Base-by-base conservation (phyloP, 2,888 invertebrate species). In the Dryobota labecula region DNA sequence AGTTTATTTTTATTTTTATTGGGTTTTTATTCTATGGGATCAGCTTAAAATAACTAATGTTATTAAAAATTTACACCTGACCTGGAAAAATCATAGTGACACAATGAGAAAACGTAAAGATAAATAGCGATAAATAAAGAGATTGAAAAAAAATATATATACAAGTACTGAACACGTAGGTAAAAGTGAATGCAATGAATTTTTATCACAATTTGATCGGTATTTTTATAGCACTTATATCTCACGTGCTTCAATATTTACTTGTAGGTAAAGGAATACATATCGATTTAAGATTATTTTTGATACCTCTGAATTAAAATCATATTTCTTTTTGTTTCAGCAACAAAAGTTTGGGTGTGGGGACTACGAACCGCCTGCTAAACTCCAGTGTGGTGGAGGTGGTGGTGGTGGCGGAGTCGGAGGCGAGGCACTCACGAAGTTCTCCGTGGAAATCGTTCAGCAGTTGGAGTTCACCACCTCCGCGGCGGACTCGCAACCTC, bases 371-470 rank as follows among this genome's bases (percentile, higher is more conserved):
- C 98, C 98, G 63, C 98, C 98, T 73, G 97, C 98, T 76, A 98
- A 98, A 93, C 94, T 96, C 74, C 95, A 97, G 96, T 92, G 97
- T 96, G 90, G 92, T 45, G 92, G 90, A 67, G 90, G 91, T 71
- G 83, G 83, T 24, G 93, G 93, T 72, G 93, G 93, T 64, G 94
- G 93, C 66, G 94, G 90, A 53, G 96, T 94, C 57, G 92, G 93
- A 69, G 96, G 96, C 83, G 97, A 97, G 86, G 96, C 95, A 33
- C 94, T 96, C 83, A 96, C 95, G 75, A 98, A 98, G 92, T 98
- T 99, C 95, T 98, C 98, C 7, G 98, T 99, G 77, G 98, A 99
- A 94, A 99, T 99, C 87, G 98, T 99, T 33, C 99, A 99, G 92
- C 98, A 98, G 92, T 95, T 98, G 68, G 98, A 99, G 92, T 98